Evolutionary conservation across 2,113 vertebrate species (phyloP).

Genomic region (Mobula birostris): DNA sequence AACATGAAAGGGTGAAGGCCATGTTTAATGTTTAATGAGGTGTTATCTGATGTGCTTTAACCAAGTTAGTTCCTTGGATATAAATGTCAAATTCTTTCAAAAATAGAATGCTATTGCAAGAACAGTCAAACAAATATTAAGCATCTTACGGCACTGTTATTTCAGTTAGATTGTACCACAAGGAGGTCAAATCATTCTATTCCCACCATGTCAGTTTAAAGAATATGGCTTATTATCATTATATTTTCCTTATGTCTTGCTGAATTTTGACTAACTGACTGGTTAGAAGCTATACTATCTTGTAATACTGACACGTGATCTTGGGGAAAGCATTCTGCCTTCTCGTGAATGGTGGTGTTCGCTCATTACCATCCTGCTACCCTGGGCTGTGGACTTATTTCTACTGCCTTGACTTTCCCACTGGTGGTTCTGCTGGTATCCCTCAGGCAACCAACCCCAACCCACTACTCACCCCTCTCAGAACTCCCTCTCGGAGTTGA

Average conservation of each 20-base stretch:
- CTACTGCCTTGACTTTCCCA: background rate
- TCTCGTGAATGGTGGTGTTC: background rate
- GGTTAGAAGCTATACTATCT: background rate
- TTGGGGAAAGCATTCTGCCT: background rate
- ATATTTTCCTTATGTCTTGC: background rate
- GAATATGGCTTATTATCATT: background rate
- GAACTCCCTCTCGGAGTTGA: background rate
- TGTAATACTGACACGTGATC: background rate
- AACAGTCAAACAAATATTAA: background rate
- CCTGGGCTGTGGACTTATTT: background rate
- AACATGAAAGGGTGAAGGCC: background rate
- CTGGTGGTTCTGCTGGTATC: background rate
- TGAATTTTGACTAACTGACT: background rate
- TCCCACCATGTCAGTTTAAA: background rate
- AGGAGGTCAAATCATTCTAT: background rate
- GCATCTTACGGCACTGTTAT: background rate
- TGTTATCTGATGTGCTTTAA: background rate
- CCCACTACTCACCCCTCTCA: background rate
- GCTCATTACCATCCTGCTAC: background rate
- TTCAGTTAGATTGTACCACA: background rate
- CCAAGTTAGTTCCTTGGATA: background rate
- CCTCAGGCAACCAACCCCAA: background rate
- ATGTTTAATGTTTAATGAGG: background rate
- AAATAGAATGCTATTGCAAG: background rate
- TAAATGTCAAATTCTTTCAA: background rate